Percentiles rank a stretch among this genome's conserved stretches.
phyloP scores from a whole-genome alignment of 2,888 invertebrate genomes.

The Gisinianus flammeolus region DNA sequence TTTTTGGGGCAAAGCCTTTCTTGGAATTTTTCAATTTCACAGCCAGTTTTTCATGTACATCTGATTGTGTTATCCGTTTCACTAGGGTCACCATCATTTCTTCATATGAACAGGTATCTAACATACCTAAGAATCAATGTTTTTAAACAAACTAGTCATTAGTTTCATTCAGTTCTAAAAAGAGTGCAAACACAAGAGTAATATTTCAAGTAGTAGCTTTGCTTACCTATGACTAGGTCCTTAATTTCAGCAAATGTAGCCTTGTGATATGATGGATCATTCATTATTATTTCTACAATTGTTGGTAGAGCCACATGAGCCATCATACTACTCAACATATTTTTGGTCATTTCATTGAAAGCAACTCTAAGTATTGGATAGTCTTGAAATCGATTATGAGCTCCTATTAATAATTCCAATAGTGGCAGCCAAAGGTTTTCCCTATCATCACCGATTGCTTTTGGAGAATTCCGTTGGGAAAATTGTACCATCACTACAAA shows the following conservation, averaged over 20 bases:
- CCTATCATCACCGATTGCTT: conserved; percentile 64
- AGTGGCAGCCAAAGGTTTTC: conserved; percentile 64
- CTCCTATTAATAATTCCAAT: conserved; percentile 63
- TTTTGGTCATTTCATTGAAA: conserved; percentile 64
- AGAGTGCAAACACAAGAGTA: neutral
- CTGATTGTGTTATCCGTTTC: conserved; percentile 71
- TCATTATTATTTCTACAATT: conserved; percentile 63
- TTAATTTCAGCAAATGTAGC: conserved; percentile 67
- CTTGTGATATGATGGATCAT: conserved; percentile 65
- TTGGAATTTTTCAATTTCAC: conserved; percentile 47
- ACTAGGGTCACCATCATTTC: conserved; percentile 73
- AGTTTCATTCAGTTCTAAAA: neutral
- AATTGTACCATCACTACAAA: conserved; percentile 62
- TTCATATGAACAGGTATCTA: conserved; percentile 78
- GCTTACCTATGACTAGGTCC: conserved; percentile 64
- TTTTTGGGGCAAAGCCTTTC: conserved; percentile 52
- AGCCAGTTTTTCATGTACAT: conserved; percentile 68
- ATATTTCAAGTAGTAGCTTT: neutral
- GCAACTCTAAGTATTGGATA: conserved; percentile 55
- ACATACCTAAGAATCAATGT: conserved; percentile 67
- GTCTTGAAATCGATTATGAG: conserved; percentile 62
- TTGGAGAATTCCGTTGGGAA: conserved; percentile 64
- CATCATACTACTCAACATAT: conserved; percentile 66
- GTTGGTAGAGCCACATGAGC: conserved; percentile 66
- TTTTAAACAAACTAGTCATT: no score